Base-by-base conservation (phyloP, 2,888 invertebrate genomes). In the Dicyrtomina minuta region DNA sequence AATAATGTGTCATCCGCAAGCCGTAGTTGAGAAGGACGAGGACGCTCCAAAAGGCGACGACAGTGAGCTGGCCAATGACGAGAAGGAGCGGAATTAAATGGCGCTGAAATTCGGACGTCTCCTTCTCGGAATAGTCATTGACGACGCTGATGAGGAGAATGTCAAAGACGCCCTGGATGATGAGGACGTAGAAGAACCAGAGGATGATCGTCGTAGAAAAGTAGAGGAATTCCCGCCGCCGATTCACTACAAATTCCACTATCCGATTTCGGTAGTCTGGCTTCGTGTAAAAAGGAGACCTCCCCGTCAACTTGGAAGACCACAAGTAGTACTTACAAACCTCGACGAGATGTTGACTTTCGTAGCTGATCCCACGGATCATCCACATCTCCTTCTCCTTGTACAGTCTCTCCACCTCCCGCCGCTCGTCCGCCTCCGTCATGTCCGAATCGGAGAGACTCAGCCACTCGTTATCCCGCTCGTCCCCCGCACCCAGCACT, bases 1-100 rank as follows among this genome's bases (percentile, higher is more conserved):
- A 8, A 27, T 59, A 66, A 46, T 66, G 66, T 1, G 66, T 49
- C 20, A 66, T 22, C 27, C 66, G 13, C 6, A 66, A 33, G 12
- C 58, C 66, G 33, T 66, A 66, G 49, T 58, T 66, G 8, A 66
- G 59, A 26, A 66, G 59, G 2, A 56, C n/a, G n/a, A 58, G 27
- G n/a, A 66, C 17, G 27, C 66, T 56, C 66, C 66, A 66, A 1
- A 59, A 13, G 17, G 66, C 66, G 1, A 39, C 44, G 4, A 66
- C 46, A 20, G 56, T 49, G 8, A 66, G 27, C n/a, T 66, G 33
- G 26, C 58, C 56, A 15, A 46, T 24, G 17, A 66, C 17, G 22
- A 59, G 46, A 2, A 59, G 12, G 13, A 58, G 3, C 27, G 56
- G 56, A 20, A 58, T 22, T 6, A 59, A 24, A 58, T 59, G 49